Conservation (phyloP, 2,888 invertebrate species). For the Phalangium opilio region DNA sequence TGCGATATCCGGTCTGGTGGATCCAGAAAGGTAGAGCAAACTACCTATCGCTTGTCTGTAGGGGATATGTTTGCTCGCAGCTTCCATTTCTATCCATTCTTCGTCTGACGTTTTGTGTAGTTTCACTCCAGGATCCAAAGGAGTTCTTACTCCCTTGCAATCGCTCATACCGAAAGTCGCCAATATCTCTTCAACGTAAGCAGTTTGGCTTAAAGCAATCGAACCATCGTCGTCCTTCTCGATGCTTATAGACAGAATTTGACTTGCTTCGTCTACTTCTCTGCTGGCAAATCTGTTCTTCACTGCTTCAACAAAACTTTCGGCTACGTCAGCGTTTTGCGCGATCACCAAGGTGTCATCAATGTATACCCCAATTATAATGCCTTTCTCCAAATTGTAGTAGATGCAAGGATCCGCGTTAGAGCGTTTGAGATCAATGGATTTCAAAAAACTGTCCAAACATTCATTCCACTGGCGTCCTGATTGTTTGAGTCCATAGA, state of each 20-base stretch:
- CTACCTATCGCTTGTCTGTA: conserved; percentile 7
- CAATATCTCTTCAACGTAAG: conserved; percentile 4
- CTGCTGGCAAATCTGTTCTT: conserved; percentile 2
- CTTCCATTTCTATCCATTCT: no score
- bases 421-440: not conserved
- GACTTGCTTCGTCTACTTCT: not conserved
- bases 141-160: no score
- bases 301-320: not conserved
- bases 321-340: not conserved
- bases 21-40: conserved; percentile 3
- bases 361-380: conserved; percentile 4
- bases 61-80: not conserved
- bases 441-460: conserved; percentile 2
- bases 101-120: no score
- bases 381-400: not conserved
- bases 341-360: conserved; percentile 7
- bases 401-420: conserved; percentile 7
- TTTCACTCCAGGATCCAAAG: no score
- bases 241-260: conserved; percentile 2
- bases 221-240: conserved; percentile 3
- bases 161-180: conserved; percentile 6
- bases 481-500: conserved; percentile 9
- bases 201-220: conserved; percentile 4
- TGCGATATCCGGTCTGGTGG: conserved; percentile 5
- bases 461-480: conserved; percentile 3